Percentiles rank a stretch among this genome's conserved stretches.
Evolutionary conservation across 2,888 invertebrate genomes (phyloP).

Genomic region (Drosophila vallismaia): DNA sequence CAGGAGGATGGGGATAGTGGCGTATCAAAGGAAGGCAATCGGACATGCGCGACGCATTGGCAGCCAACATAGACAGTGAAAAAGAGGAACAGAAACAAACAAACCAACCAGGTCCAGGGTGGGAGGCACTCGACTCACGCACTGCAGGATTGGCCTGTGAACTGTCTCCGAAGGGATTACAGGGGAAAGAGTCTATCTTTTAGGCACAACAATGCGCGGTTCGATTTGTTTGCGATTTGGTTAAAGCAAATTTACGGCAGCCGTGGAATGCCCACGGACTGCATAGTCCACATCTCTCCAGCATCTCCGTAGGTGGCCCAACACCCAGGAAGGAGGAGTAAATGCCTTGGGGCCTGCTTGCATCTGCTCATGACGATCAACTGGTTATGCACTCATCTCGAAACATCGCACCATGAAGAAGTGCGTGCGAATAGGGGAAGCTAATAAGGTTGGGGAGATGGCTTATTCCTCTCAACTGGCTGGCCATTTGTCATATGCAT

Average conservation of each 20-base stretch:
- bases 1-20: not conserved
- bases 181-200: conserved; percentile 35
- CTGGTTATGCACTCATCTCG: conserved; percentile 1
- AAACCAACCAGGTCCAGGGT: conserved; percentile 36
- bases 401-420: conserved; percentile 13
- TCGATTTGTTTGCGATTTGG: conserved; percentile 76
- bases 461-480: conserved; percentile 15
- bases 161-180: not conserved
- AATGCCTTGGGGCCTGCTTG: conserved; percentile 21
- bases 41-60: conserved; percentile 77
- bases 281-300: conserved; percentile 14
- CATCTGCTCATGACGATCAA: conserved; percentile 21
- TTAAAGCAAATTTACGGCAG: conserved; percentile 66
- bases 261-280: conserved; percentile 42
- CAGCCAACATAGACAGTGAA: conserved; percentile 44
- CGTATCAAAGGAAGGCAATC: conserved; percentile 74
- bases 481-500: conserved; percentile 57
- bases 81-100: conserved; percentile 18
- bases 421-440: conserved; percentile 50
- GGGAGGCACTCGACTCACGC: conserved; percentile 63
- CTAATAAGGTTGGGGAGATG: conserved; percentile 24
- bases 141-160: conserved; percentile 27
- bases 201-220: conserved; percentile 53
- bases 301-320: conserved; percentile 58
- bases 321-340: conserved; percentile 18